phyloP scores from a whole-genome alignment of 2,888 invertebrate genomes.

The Seira ritae region DNA sequence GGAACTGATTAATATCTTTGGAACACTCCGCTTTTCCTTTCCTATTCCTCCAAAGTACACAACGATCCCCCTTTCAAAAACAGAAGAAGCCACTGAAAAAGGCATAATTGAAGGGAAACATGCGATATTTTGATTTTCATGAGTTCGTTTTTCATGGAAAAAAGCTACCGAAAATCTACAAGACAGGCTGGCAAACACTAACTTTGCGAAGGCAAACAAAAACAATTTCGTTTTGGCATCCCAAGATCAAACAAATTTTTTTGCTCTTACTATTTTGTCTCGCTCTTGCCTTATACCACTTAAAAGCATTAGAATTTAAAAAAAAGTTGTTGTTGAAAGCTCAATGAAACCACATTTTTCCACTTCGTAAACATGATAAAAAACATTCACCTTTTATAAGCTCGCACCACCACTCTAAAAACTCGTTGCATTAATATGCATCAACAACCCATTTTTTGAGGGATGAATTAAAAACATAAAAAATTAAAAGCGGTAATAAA shows the following conservation, averaged over 20 bases:
- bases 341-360: not conserved
- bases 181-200: not conserved
- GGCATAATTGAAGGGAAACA: not conserved
- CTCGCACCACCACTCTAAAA: not conserved
- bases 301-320: not conserved
- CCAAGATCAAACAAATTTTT: not conserved
- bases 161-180: not conserved
- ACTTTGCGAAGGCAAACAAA: not conserved
- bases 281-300: not conserved
- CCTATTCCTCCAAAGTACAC: not conserved
- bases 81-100: not conserved
- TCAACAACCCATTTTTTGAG: not conserved
- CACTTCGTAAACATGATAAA: not conserved
- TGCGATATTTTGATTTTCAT: not conserved
- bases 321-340: not conserved
- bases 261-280: not conserved
- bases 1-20: too few relatives aligned
- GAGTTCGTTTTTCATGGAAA: not conserved
- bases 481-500: slow-evolving; percentile 26
- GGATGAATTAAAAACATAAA: slow-evolving; percentile 4
- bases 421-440: not conserved
- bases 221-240: not conserved
- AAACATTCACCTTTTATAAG: not conserved
- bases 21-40: too few relatives aligned
- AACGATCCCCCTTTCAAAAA: not conserved